These are phyloP conservation scores for Rhagium mordax DNA, from an alignment of 2,888 invertebrate genomes.

Conservation along the genomic window DNA sequence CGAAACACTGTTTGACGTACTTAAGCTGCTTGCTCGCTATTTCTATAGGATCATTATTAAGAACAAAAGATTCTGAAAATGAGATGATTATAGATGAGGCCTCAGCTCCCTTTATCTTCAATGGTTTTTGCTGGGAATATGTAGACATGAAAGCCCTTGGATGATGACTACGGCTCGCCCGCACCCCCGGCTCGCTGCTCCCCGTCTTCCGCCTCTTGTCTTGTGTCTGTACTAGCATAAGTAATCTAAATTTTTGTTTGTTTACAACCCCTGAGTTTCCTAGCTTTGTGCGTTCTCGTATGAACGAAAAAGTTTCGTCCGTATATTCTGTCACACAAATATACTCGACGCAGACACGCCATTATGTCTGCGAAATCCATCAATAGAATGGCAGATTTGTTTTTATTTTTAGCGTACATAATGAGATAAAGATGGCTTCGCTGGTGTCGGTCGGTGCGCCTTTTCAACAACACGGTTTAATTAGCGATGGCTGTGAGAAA, in stretches of 20 bases:
- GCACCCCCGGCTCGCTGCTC: not conserved
- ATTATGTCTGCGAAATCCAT: conserved; percentile 34
- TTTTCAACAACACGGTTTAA: not conserved
- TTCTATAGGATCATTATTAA: conserved; percentile 69
- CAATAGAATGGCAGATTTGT: conserved; percentile 31
- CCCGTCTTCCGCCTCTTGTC: conserved; percentile 10
- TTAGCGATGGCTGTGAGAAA: not conserved
- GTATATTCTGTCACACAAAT: conserved; percentile 25
- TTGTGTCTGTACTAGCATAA: conserved; percentile 28
- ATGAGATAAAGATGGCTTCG: not conserved
- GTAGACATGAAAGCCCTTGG: conserved; percentile 47
- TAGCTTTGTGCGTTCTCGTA: conserved; percentile 28
- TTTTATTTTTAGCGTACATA: not conserved
- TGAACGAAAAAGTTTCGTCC: conserved; percentile 27
- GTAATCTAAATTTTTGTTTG: conserved; percentile 37
- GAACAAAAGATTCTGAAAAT: conserved; percentile 70
- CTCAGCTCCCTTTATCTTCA: conserved; percentile 48
- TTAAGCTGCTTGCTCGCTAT: conserved; percentile 57
- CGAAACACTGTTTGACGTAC: conserved; percentile 63
- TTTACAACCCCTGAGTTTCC: conserved; percentile 33
- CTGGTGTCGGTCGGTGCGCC: not conserved
- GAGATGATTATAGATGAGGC: conserved; percentile 69
- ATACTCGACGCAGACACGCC: conserved; percentile 20
- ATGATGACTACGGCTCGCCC: conserved; percentile 16
- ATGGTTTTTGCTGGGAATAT: conserved; percentile 48